Conservation (phyloP, 2,888 invertebrate species). For the Tyria jacobaeae region DNA sequence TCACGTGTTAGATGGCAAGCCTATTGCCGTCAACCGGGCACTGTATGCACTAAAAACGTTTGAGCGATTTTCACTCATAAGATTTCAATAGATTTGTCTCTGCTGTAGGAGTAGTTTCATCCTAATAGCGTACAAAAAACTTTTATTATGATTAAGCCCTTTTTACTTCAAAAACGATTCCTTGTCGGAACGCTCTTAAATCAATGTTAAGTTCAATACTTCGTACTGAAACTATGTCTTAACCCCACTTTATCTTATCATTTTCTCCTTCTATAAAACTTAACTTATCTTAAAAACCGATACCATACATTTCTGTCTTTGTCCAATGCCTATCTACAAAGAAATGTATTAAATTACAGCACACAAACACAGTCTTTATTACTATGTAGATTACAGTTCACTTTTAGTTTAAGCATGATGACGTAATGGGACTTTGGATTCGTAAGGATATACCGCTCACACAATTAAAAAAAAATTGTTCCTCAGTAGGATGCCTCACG, state of each 20-base stretch:
- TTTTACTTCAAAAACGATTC: not conserved
- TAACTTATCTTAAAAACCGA: conserved; percentile 9
- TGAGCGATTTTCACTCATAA: no score
- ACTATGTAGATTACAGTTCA: not conserved
- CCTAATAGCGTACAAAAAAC: no score
- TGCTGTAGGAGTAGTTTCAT: no score
- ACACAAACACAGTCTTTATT: not conserved
- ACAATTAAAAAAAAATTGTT: not conserved
- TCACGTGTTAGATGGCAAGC: no score
- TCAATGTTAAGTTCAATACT: conserved; percentile 11
- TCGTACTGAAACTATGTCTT: not conserved
- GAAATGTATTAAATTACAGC: not conserved
- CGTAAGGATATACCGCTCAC: not conserved
- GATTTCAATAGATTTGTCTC: no score
- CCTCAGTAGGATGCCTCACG: not conserved
- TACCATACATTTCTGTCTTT: not conserved
- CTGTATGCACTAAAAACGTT: no score
- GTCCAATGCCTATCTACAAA: not conserved
- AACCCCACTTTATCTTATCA: no score
- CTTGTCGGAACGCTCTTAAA: not conserved
- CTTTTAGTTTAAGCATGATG: not conserved
- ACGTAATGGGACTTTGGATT: not conserved
- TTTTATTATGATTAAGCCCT: no score
- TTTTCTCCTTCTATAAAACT: no score
- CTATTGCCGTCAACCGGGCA: no score